Base-by-base conservation (phyloP, 2,797 vertebrate species). In the Syngnathus rostellatus region DNA sequence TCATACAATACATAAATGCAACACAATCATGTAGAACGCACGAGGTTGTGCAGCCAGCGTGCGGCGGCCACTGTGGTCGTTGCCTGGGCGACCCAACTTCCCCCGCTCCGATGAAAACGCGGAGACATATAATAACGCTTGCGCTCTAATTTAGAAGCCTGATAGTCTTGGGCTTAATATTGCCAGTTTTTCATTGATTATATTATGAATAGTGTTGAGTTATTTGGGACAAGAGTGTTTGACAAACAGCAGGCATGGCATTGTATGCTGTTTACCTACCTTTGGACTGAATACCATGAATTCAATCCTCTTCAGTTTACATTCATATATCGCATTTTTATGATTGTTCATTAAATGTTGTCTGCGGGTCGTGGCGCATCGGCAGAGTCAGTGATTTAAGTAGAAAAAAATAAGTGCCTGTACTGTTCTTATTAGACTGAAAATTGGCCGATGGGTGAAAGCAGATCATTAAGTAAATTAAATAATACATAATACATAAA, bases 41-140 rank as follows among this genome's bases (percentile, higher is more conserved):
- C 70, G 3, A 70, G 78, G 73, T 76, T 76, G 74, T 8, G 60
- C 61, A 59, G 65, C 1, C 38, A 62, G 65, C 58, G 66, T 19
- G 31, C 62, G 71, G 68, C 40, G 16, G 60, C 67, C 67, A 66
- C 63, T 43, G 65, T 9, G 59, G 67, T 48, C 9, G 46, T 59
- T 78, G 71, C 74, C 76, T 64, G 5, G 68, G 76, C 70, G 71
- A 68, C 37, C 43, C 65, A 62, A 53, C 21, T 31, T 63, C 65
- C 63, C 71, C 54, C 67, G 69, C 63, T 72, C 65, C 60, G 70
- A 79, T 79, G 70, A 74, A 64, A 81, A 73, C 59, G 46, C 69
- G 72, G 50, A 59, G 65, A 51, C 77, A 77, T 76, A 68, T 77
- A 72, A 70, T 64, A 71, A 77, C 65, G 57, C 72, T 54, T n/a